Evolutionary conservation across 1,140 invertebrate species (phyloP).

Genomic region (Holotrichia oblita): DNA sequence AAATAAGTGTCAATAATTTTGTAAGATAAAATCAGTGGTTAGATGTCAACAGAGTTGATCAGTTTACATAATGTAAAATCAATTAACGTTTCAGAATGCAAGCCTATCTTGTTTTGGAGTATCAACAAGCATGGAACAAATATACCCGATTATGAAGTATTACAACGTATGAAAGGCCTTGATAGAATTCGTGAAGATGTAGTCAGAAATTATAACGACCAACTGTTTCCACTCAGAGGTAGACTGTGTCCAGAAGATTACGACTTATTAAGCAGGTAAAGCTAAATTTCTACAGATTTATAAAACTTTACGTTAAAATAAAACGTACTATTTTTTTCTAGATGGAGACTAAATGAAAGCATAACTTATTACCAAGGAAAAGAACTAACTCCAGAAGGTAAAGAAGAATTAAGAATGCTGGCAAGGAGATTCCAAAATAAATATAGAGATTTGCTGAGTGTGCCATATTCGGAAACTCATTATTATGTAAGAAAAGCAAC

Average conservation of each 20-base stretch:
- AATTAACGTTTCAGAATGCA: too few species aligned
- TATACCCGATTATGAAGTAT: conserved; percentile 65
- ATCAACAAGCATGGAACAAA: conserved; percentile 71
- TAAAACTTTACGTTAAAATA: background rate
- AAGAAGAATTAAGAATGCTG: conserved; percentile 68
- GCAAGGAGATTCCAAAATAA: conserved; percentile 68
- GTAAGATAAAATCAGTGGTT: too few species aligned
- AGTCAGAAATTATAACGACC: conserved; percentile 66
- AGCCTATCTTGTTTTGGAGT: conserved; percentile 71
- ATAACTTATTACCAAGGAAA: conserved; percentile 66
- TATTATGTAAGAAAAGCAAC: conserved; percentile 60
- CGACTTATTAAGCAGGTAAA: conserved; percentile 61
- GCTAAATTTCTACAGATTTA: too few species aligned
- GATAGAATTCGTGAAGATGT: conserved; percentile 66
- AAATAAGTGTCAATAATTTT: too few species aligned
- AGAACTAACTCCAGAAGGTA: conserved; percentile 67
- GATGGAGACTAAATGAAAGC: conserved; percentile 69
- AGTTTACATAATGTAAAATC: too few species aligned
- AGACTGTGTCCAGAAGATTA: conserved; percentile 68
- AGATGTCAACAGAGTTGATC: too few species aligned
- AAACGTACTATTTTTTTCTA: conserved; percentile 42
- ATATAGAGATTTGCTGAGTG: conserved; percentile 65
- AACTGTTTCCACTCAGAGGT: conserved; percentile 59
- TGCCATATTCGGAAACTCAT: conserved; percentile 58
- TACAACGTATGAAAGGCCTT: conserved; percentile 64